phyloP scores from a whole-genome alignment of 1,140 invertebrate species.

The Drosophila kikkawai region DNA sequence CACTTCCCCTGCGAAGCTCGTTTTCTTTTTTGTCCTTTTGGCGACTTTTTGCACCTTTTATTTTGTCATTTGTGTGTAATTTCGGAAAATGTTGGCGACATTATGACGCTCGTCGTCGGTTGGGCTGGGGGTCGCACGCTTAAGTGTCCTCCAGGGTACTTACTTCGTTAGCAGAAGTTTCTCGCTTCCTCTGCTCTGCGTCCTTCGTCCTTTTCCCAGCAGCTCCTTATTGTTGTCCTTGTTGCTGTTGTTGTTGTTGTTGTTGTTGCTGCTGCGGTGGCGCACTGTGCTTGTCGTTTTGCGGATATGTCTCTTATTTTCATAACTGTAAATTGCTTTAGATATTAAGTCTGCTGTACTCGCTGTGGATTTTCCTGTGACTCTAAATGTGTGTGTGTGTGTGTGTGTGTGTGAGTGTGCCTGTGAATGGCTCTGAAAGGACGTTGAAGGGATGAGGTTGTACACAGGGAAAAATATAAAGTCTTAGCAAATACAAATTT shows the following conservation, averaged over 20 bases:
- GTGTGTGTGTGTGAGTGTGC: conserved; percentile 1
- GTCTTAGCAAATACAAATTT: no score
- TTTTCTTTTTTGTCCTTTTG: conserved; percentile 51
- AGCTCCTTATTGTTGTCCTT: conserved; percentile 28
- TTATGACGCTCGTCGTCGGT: conserved; percentile 62
- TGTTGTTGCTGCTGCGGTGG: conserved; percentile 32
- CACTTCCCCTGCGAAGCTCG: conserved; percentile 35
- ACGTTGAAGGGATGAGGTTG: not conserved
- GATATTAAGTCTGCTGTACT: conserved; percentile 79
- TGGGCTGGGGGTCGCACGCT: conserved; percentile 74
- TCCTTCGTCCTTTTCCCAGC: conserved; percentile 41
- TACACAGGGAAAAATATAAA: not conserved
- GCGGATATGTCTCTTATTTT: conserved; percentile 84
- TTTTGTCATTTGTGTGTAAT: conserved; percentile 82
- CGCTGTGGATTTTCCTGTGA: conserved; percentile 40
- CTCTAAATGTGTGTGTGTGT: conserved; percentile 11
- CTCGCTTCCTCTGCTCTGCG: conserved; percentile 32
- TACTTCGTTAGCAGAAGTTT: conserved; percentile 84
- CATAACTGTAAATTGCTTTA: conserved; percentile 85
- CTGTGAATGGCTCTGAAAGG: not conserved
- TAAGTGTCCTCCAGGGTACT: conserved; percentile 85
- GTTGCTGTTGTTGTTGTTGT: conserved; percentile 17
- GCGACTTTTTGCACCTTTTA: conserved; percentile 80
- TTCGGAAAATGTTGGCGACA: conserved; percentile 81
- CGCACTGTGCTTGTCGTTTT: conserved; percentile 74